These are phyloP conservation scores for Tinea trinotella DNA, from an alignment of 2,888 invertebrate genomes.

Conservation along the genomic window DNA sequence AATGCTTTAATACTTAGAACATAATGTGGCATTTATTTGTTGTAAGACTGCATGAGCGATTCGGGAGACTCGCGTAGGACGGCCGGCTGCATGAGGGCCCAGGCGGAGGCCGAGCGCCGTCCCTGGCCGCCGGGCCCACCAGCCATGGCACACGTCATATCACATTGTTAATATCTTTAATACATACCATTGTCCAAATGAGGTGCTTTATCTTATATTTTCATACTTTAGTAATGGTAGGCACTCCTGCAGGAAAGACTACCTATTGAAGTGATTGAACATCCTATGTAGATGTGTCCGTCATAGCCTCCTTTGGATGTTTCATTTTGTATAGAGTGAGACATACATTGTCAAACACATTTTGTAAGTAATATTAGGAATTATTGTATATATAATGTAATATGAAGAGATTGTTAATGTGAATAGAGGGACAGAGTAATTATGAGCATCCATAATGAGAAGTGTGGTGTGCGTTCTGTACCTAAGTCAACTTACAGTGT, in stretches of 20 bases:
- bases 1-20: conserved; percentile 83
- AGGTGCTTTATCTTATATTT: conserved; percentile 74
- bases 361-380: conserved; percentile 67
- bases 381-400: conserved; percentile 70
- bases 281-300: conserved; percentile 21
- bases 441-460: conserved; percentile 68
- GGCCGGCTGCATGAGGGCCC: conserved; percentile 35
- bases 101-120: conserved; percentile 41
- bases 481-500: conserved; percentile 64
- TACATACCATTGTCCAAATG: conserved; percentile 73
- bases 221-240: conserved; percentile 74
- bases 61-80: conserved; percentile 48
- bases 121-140: conserved; percentile 44
- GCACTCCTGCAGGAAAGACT: conserved; percentile 64
- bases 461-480: conserved; percentile 59
- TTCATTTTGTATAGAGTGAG: conserved; percentile 44
- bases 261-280: background rate
- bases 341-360: conserved; percentile 40
- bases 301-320: conserved; percentile 37
- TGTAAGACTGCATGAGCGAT: conserved; percentile 69
- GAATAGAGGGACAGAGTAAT: conserved; percentile 51
- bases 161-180: conserved; percentile 72
- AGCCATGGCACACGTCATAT: conserved; percentile 65
- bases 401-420: conserved; percentile 64
- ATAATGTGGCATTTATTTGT: conserved; percentile 76